Conservation (phyloP, 2,113 vertebrate species). For the Zapornia atra region DNA sequence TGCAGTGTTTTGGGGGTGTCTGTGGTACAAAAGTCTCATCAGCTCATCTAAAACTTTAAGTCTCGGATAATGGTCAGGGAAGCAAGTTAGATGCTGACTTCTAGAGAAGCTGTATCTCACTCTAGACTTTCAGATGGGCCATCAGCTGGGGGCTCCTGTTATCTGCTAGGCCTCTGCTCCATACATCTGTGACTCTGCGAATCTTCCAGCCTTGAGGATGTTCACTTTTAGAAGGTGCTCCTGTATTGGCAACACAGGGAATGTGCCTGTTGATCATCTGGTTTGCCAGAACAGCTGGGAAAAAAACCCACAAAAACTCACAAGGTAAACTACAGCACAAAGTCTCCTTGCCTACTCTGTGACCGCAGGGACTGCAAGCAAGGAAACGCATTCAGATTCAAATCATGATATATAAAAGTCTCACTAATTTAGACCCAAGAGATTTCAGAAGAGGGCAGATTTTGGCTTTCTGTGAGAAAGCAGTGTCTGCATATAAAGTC, state of each 20-base stretch:
- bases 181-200: neutral
- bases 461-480: neutral
- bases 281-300: neutral
- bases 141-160: neutral
- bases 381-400: slow-evolving; percentile 18
- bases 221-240: neutral
- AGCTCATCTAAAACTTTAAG: neutral
- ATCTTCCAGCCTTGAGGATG: neutral
- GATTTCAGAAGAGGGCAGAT: slow-evolving; percentile 36
- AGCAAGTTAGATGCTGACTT: neutral
- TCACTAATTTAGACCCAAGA: slow-evolving; percentile 39
- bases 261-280: neutral
- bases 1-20: neutral
- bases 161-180: neutral
- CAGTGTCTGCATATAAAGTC: slow-evolving; percentile 26
- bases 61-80: neutral
- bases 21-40: neutral
- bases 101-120: neutral
- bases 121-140: neutral
- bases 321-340: neutral
- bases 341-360: neutral
- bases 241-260: neutral
- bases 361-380: neutral
- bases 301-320: neutral
- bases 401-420: neutral